phyloP scores from a whole-genome alignment of 2,113 vertebrate genomes.

The Sisor rabdophorus region DNA sequence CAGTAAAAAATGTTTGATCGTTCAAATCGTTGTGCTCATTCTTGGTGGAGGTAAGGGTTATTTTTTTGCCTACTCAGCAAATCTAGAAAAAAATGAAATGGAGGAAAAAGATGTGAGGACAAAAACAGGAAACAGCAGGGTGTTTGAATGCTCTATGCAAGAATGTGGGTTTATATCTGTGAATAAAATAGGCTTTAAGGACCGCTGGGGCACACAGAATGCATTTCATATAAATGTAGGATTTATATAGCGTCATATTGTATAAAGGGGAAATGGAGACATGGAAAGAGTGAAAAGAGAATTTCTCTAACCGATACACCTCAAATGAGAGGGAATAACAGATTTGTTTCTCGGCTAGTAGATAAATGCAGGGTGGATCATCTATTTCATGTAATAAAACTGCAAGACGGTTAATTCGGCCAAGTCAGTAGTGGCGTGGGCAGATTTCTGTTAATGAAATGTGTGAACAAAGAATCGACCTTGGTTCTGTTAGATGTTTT shows the following conservation, averaged over 20 bases:
- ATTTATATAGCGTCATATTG: not conserved
- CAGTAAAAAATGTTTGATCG: conserved; percentile 24
- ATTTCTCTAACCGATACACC: not conserved
- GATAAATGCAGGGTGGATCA: not conserved
- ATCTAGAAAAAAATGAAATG: not conserved
- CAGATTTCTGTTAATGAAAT: conserved; percentile 24
- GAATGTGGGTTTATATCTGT: not conserved
- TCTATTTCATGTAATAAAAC: conserved; percentile 18
- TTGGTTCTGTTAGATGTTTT: not conserved
- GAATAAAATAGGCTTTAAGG: not conserved
- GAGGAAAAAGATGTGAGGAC: conserved; percentile 1
- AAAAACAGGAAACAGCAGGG: not conserved
- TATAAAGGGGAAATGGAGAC: not conserved
- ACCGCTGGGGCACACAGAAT: not conserved
- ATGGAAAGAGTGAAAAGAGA: not conserved
- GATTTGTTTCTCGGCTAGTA: not conserved
- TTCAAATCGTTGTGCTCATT: not conserved
- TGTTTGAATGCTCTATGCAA: no score
- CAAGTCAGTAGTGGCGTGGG: not conserved
- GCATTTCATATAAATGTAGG: not conserved
- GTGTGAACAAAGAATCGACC: conserved; percentile 11
- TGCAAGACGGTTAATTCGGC: conserved; percentile 4
- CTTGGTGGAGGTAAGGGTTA: not conserved
- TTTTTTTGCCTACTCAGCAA: conserved; percentile 9
- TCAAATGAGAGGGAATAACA: not conserved